phyloP scores from a whole-genome alignment of 2,888 invertebrate genomes.

The Drosophila sordidula region DNA sequence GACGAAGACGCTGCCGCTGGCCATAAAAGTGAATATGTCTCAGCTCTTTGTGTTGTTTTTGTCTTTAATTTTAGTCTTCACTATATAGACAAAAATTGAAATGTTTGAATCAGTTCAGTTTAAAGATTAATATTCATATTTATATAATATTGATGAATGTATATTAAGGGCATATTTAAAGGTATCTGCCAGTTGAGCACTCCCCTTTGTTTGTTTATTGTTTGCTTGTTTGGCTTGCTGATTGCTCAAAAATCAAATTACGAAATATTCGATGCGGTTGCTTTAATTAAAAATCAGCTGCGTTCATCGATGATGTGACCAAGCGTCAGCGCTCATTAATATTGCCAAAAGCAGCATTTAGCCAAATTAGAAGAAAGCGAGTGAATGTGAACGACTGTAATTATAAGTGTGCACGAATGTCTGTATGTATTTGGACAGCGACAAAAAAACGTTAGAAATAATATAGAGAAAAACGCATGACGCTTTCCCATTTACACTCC shows the following conservation, averaged over 20 bases:
- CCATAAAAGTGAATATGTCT: constrained; percentile 9
- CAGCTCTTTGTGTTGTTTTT: neutral
- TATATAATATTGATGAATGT: too few species aligned
- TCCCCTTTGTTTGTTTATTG: neutral
- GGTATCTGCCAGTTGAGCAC: constrained; percentile 4
- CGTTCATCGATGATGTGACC: constrained; percentile 55
- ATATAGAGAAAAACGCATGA: constrained; percentile 30
- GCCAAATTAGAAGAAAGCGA: constrained; percentile 75
- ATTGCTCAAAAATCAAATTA: constrained; percentile 52
- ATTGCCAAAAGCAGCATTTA: constrained; percentile 69
- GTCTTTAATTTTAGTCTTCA: too few species aligned
- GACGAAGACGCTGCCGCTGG: constrained; percentile 11
- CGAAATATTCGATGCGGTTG: constrained; percentile 48
- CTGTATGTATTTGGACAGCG: constrained; percentile 11
- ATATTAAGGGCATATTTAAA: neutral
- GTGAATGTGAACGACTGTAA: constrained; percentile 36
- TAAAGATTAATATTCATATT: too few species aligned
- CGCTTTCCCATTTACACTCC: constrained; percentile 23
- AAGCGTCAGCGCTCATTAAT: constrained; percentile 49
- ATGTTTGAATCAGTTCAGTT: too few species aligned
- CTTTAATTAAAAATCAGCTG: constrained; percentile 58
- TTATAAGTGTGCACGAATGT: constrained; percentile 15
- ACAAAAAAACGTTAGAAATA: constrained; percentile 44
- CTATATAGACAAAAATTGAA: too few species aligned
- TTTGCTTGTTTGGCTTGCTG: constrained; percentile 4